These are phyloP conservation scores for Pseudochaenichthys georgianus DNA, from an alignment of 2,797 vertebrate species.

Conservation along the genomic window DNA sequence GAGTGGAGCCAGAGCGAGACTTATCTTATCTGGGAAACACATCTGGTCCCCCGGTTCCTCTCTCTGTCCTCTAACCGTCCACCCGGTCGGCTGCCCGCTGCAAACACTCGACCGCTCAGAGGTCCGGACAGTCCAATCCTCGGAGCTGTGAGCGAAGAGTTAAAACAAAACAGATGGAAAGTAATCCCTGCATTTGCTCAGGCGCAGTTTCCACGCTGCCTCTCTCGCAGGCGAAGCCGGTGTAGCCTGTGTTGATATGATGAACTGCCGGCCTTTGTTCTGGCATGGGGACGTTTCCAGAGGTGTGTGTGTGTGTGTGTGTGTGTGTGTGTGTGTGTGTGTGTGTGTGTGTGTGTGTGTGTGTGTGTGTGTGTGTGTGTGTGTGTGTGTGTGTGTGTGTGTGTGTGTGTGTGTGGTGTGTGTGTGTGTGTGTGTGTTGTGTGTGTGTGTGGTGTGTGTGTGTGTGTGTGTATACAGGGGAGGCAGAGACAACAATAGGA, in stretches of 20 bases:
- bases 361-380: too few relatives aligned
- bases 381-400: constrained; percentile 42
- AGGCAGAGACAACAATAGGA: constrained; percentile 76
- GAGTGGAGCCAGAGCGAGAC: constrained; percentile 68
- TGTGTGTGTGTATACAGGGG: too few relatives aligned
- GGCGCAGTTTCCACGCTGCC: constrained; percentile 61
- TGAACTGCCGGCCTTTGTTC: constrained; percentile 46
- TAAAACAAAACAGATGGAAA: constrained; percentile 68
- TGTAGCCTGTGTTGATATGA: constrained; percentile 59
- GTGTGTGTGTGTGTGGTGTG: constrained; percentile 13
- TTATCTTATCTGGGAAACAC: constrained; percentile 81
- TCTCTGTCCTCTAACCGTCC: constrained; percentile 53
- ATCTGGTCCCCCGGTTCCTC: constrained; percentile 72
- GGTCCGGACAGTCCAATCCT: constrained; percentile 52
- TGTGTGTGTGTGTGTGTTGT: constrained; percentile 28
- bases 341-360: too few relatives aligned
- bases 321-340: constrained; percentile 13
- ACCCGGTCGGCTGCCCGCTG: neutral
- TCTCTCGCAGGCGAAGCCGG: constrained; percentile 55
- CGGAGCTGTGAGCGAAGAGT: constrained; percentile 63
- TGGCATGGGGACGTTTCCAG: constrained; percentile 8
- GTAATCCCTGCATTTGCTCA: constrained; percentile 55
- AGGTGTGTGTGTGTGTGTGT: constrained; percentile 40
- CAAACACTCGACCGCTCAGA: constrained; percentile 41
- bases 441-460: too few relatives aligned